These are phyloP conservation scores for Acleris cristana DNA, from an alignment of 2,888 invertebrate species.

Conservation along the genomic window DNA sequence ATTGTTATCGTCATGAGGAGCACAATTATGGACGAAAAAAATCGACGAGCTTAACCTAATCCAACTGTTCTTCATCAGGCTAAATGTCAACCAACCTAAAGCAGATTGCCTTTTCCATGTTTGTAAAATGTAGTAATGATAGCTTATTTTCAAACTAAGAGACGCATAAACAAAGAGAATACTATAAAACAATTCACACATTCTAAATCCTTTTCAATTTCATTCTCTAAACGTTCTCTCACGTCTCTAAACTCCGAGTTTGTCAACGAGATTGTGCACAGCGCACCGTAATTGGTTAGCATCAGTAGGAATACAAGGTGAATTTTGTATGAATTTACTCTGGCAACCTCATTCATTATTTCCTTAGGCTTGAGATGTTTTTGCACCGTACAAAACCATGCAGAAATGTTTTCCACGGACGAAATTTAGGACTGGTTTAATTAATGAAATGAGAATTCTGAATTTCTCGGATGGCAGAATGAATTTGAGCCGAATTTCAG, in stretches of 20 bases:
- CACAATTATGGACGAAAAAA: too few relatives aligned
- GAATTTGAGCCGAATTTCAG: constrained; percentile 3
- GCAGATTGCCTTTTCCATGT: too few relatives aligned
- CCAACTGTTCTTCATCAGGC: too few relatives aligned
- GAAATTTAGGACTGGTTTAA: constrained; percentile 22
- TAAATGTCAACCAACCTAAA: too few relatives aligned
- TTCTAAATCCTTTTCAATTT: background rate
- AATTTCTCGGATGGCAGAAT: constrained; percentile 11
- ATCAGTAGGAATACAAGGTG: constrained; percentile 33
- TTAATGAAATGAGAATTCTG: constrained; percentile 27
- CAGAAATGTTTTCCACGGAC: constrained; percentile 25
- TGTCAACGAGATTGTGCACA: constrained; percentile 1
- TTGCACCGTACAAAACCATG: constrained; percentile 33
- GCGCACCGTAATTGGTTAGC: constrained; percentile 13
- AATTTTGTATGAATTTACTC: constrained; percentile 54
- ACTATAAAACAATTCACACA: background rate
- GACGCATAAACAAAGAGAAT: too few relatives aligned
- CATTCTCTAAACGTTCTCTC: background rate
- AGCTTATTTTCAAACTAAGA: too few relatives aligned
- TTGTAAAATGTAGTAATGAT: too few relatives aligned
- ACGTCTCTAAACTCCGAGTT: background rate
- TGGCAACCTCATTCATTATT: constrained; percentile 59
- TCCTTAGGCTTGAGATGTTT: constrained; percentile 45
- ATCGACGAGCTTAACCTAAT: too few relatives aligned
- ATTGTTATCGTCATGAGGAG: too few relatives aligned